phyloP scores from a whole-genome alignment of 2,113 vertebrate genomes.

The Dunckerocampus dactyliophorus region DNA sequence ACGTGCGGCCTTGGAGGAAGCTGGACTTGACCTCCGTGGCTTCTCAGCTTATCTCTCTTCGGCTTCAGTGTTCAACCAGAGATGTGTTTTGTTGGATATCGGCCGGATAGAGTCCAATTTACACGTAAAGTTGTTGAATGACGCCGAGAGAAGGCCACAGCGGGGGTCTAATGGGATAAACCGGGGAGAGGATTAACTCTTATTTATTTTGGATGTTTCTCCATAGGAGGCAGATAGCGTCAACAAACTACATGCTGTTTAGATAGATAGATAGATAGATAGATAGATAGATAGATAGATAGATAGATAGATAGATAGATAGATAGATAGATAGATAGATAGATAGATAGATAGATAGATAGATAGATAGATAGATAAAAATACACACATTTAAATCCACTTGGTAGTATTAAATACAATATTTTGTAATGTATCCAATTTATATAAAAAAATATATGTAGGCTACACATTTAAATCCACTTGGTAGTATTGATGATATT shows the following conservation, averaged over 20 bases:
- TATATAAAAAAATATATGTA: no score
- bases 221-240: constrained; percentile 37
- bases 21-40: constrained; percentile 66
- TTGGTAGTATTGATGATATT: no score
- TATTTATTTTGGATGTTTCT: constrained; percentile 71
- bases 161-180: constrained; percentile 68
- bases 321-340: constrained; percentile 28
- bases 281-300: constrained; percentile 7
- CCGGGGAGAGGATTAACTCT: constrained; percentile 59
- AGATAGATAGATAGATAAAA: constrained; percentile 9
- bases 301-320: constrained; percentile 22
- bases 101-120: constrained; percentile 63
- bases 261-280: constrained; percentile 8
- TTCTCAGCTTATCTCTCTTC: constrained; percentile 61
- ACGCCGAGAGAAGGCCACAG: constrained; percentile 44
- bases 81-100: constrained; percentile 47
- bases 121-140: constrained; percentile 57
- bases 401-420: no score
- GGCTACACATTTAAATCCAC: no score
- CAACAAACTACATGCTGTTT: constrained; percentile 53
- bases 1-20: constrained; percentile 5
- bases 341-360: constrained; percentile 10
- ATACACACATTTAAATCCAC: no score
- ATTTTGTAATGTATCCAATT: no score
- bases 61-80: constrained; percentile 61